Evolutionary conservation across 2,888 invertebrate species (phyloP), one percentile per base, ranked within the genome.

Genomic region (Xylota segnis): DNA sequence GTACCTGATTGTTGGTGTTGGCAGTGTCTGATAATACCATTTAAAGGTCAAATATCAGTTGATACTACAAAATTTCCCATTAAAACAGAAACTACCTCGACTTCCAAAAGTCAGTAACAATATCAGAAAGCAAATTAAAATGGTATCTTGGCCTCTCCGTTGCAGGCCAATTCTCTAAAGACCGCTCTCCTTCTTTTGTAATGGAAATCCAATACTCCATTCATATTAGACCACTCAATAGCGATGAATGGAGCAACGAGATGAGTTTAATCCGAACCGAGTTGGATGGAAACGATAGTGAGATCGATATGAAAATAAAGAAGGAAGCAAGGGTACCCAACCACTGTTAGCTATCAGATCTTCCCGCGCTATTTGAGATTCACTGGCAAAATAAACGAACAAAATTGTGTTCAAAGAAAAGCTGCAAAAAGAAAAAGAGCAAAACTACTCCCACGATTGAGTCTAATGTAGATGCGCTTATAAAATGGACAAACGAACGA

Each of bases 201-300:
- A 86, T 86, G 86, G 82, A 86, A 86, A 86, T 82, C 71, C 86
- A 86, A 86, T 86, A 86, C 81, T 71, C 81, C 66, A 86, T 81
- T 81, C 71, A 81, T 66, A 86, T 86, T 86, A 82, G 81, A 76
- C 86, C 82, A 14, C 81, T 82, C 76, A 71, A 72, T 82, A 77
- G 72, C 81, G 50, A 82, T 77, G 82, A 86, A 86, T 77, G 82
- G 72, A 68, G 72, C 61, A 77, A 34, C 52, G 61, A 72, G 82
- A 86, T 76, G 81, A 82, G 82, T 81, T 82, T 72, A 82, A 77
- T 86, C 82, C 72, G 18, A 27, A 59, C 54, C n/a, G 66, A 59
- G 32, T 34, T 37, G 66, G 68, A 63, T 77, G 18, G 50, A 65
- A 65, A 61, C 34, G 43, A 16, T 34, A 45, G 12, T 7, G 54